Base-by-base conservation (phyloP, 2,113 vertebrate species). In the Cottus gobio region DNA sequence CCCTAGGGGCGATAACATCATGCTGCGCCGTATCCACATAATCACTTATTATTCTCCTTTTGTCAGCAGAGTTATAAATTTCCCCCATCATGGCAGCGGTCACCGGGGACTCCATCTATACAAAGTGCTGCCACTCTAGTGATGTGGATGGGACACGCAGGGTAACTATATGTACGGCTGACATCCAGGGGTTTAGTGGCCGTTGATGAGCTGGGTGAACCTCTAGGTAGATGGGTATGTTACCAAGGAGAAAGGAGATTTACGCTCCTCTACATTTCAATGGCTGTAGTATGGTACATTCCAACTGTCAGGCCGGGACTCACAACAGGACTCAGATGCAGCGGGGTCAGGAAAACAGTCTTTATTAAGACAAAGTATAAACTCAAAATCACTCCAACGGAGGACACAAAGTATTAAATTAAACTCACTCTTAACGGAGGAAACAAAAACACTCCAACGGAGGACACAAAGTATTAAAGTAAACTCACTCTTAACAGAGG, bases 11-110 rank as follows among this genome's bases (percentile, higher is more conserved):
- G 87, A 92, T 87, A 92, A 86, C 71, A 88, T 85, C 82, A 63
- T 44, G 48, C 79, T 30, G 79, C 5, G 22, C 63, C 54, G 5
- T 76, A 83, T 85, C 68, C 88, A 87, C 79, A 85, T 88, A 92
- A 91, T 89, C 85, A 39, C 57, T 74, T 83, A 92, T 91, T 89
- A 91, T 92, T 90, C 26, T 67, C 70, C 79, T 82, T 84, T 86
- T 90, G 83, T 87, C 83, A 86, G 83, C 80, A 72, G 71, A 82
- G 85, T 77, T 67, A 82, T 86, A 88, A 63, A 86, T 91, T 83
- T 60, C 72, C 72, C 66, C 72, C 58, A 75, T 68, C 75, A 63
- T 77, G 30, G 31, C 66, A 84, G 36, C 65, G 56, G 79, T 73
- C 80, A 75, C 50, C 31, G 58, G 48, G 70, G 72, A 77, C 65